Evolutionary conservation across 2,113 vertebrate species (phyloP).

Genomic region (Centrocercus urophasianus): DNA sequence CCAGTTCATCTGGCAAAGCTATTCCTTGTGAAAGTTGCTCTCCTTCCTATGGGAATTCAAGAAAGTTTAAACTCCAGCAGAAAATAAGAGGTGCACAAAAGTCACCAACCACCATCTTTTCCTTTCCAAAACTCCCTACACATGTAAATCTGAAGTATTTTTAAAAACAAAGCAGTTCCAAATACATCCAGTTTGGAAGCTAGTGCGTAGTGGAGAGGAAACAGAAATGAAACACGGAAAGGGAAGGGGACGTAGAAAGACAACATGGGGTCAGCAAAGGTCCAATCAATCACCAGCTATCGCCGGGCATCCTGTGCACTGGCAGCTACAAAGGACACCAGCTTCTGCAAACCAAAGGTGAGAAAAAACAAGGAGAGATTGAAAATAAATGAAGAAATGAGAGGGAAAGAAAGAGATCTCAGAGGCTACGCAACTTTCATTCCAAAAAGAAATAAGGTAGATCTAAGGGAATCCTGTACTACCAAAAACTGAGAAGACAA

Average conservation of each 20-base stretch:
- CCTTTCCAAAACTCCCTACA: slow-evolving; percentile 10
- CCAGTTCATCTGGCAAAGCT: not conserved
- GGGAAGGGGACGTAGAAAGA: slow-evolving; percentile 55
- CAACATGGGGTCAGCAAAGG: slow-evolving; percentile 11
- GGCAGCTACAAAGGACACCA: not conserved
- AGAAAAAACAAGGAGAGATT: not conserved
- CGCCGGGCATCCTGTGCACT: slow-evolving; percentile 27
- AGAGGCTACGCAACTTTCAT: not conserved
- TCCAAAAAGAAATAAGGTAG: not conserved
- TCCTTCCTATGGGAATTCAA: slow-evolving; percentile 68
- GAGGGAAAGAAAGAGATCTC: not conserved
- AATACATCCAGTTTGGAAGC: slow-evolving; percentile 35
- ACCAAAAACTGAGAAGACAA: not conserved
- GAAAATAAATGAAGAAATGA: not conserved
- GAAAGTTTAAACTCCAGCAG: slow-evolving; percentile 60
- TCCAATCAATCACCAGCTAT: slow-evolving; percentile 44
- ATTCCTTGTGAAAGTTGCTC: slow-evolving; percentile 6
- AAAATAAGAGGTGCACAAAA: slow-evolving; percentile 63
- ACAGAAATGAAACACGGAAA: slow-evolving; percentile 68
- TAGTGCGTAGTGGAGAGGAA: slow-evolving; percentile 37
- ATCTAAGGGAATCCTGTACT: not conserved
- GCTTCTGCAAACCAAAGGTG: slow-evolving; percentile 38
- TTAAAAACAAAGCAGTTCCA: slow-evolving; percentile 34
- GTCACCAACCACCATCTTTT: not conserved
- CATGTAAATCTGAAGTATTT: slow-evolving; percentile 50